These are phyloP conservation scores for Papilio glaucus DNA, from an alignment of 1,140 invertebrate species.

Conservation along the genomic window DNA sequence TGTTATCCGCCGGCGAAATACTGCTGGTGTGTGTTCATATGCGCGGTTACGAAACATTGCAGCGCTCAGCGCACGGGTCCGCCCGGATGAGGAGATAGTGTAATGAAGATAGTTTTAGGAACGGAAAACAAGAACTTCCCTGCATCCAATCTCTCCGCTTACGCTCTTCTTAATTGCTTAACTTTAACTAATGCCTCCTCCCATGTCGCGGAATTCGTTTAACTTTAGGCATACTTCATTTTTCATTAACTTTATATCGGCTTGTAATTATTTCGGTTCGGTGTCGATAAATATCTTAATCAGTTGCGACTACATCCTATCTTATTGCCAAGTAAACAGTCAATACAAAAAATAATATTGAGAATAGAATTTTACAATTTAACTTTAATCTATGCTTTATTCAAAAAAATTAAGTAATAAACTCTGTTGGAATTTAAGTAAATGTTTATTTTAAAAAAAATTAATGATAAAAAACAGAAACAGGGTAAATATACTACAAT, in stretches of 20 bases:
- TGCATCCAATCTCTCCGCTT: conserved; percentile 72
- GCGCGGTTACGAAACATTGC: conserved; percentile 46
- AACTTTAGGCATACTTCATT: conserved; percentile 69
- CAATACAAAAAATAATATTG: too few species aligned
- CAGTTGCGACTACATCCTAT: not conserved
- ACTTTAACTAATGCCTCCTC: conserved; percentile 71
- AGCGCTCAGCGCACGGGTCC: conserved; percentile 8
- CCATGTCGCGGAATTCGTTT: conserved; percentile 66
- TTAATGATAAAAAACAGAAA: too few species aligned
- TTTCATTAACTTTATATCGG: conserved; percentile 31
- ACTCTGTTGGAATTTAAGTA: too few species aligned
- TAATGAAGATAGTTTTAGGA: conserved; percentile 79
- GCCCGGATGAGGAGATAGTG: conserved; percentile 55
- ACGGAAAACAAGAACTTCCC: conserved; percentile 75
- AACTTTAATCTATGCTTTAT: too few species aligned
- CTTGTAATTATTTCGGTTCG: conserved; percentile 21
- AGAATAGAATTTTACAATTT: too few species aligned
- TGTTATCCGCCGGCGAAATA: conserved; percentile 60
- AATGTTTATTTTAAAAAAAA: too few species aligned
- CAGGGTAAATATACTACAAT: too few species aligned
- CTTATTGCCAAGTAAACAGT: not conserved
- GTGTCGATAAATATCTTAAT: conserved; percentile 30
- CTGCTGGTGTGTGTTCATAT: conserved; percentile 52
- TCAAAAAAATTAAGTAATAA: too few species aligned
- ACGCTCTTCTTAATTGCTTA: conserved; percentile 79